phyloP scores from a whole-genome alignment of 2,888 invertebrate species.

The Drosophila recens region DNA sequence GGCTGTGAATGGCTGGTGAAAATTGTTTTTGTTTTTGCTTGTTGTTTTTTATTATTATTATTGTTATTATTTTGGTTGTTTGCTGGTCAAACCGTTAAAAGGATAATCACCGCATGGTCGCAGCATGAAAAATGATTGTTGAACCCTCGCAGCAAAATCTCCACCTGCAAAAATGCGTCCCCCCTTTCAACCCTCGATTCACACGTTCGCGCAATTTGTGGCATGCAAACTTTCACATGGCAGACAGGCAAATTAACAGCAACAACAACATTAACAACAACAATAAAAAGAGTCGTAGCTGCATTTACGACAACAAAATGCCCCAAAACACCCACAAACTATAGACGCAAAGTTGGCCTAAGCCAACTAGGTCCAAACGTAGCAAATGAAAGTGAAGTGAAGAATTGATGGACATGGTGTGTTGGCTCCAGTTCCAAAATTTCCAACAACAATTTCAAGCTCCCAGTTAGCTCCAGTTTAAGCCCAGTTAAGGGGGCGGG shows the following conservation, averaged over 20 bases:
- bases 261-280: constrained; percentile 33
- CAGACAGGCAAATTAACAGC: constrained; percentile 65
- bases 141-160: constrained; percentile 62
- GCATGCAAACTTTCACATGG: constrained; percentile 80
- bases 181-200: constrained; percentile 36
- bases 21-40: constrained; percentile 24
- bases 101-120: constrained; percentile 70
- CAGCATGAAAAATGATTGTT: constrained; percentile 71
- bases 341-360: constrained; percentile 34
- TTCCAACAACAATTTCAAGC: constrained; percentile 5
- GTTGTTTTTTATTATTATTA: constrained; percentile 15
- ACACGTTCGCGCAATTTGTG: constrained; percentile 76
- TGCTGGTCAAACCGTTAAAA: constrained; percentile 56
- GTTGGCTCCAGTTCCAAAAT: constrained; percentile 14
- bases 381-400: constrained; percentile 82
- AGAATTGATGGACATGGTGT: constrained; percentile 80
- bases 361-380: constrained; percentile 24
- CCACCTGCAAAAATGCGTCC: constrained; percentile 18
- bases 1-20: constrained; percentile 68
- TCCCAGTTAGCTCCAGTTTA: constrained; percentile 24
- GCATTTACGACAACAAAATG: constrained; percentile 46
- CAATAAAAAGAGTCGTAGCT: constrained; percentile 53
- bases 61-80: constrained; percentile 29
- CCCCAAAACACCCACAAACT: constrained; percentile 72
- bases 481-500: constrained; percentile 52